Conservation (phyloP, 2,113 vertebrate genomes). For the Cinclus cinclus region DNA sequence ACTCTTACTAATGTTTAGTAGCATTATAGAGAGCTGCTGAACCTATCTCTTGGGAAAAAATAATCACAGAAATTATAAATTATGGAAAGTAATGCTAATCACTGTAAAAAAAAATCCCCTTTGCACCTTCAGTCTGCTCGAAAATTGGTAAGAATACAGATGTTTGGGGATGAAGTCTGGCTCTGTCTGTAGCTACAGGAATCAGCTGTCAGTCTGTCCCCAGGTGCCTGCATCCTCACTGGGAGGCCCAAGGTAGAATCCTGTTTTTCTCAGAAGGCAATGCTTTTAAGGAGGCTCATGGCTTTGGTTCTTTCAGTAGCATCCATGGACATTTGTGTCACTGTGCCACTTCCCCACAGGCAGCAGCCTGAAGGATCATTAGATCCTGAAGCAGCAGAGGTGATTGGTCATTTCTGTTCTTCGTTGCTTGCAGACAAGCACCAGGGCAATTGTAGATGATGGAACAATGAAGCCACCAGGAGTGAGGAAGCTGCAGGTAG, state of each 20-base stretch:
- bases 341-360: neutral
- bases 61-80: neutral
- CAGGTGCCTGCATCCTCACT: neutral
- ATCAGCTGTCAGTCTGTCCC: neutral
- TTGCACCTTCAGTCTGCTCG: neutral
- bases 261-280: neutral
- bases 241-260: neutral
- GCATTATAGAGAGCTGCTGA: neutral
- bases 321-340: neutral
- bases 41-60: neutral
- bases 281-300: neutral
- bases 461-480: constrained; percentile 61
- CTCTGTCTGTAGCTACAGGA: neutral
- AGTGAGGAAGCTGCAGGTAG: constrained; percentile 85
- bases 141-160: neutral
- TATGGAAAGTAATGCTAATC: neutral
- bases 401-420: constrained; percentile 3
- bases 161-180: neutral
- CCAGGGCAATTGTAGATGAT: constrained; percentile 59
- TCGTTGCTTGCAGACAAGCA: constrained; percentile 71
- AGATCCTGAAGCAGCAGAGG: neutral
- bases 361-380: neutral
- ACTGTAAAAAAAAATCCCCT: neutral
- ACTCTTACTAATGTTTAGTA: neutral
- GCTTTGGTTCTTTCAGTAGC: neutral